Base-by-base conservation (phyloP, 2,797 vertebrate species). In the Alfaro cultratus region DNA sequence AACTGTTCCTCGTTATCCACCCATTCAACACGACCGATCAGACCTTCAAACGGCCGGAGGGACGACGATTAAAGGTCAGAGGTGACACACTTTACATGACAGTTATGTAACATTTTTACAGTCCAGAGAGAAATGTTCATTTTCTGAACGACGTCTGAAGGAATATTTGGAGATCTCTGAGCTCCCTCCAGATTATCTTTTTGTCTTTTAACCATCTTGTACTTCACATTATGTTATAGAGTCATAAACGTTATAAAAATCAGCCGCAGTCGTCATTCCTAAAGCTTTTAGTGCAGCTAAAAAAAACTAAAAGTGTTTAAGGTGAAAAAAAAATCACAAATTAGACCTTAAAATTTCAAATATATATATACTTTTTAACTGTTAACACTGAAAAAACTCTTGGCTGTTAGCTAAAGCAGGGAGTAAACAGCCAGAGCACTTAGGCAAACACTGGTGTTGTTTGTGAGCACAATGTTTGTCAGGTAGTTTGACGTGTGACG, bases 61-160 rank as follows among this genome's bases (percentile, higher is more conserved):
- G 34, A 18, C 1, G 26, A 77, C n/a, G 43, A 31, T n/a, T 55
- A 71, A 64, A 77, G 74, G 84, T 80, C 74, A 77, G 45, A 53
- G 45, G 16, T 67, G 36, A 51, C 31, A 13, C 12, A 55, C 51
- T 12, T 15, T 29, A 21, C 4, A 36, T 78, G 41, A n/a, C 67
- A 7, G 23, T 60, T 78, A 80, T 21, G n/a, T 51, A 75, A 34
- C 36, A 13, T 23, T 29, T 64, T 73, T 26, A 55, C 36, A 75
- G 12, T n/a, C 36, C 45, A 31, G 45, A 74, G 3, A 31, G n/a
- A 31, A 13, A 60, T 29, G 1, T 31, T 10, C 0, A 26, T 68
- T 26, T 68, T 23, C 21, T 60, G 55, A 57, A 57, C 1, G 11
- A 23, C 3, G 5, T 64, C 60, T 64, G 31, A 34, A 5, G 15